These are phyloP conservation scores for Rhodeus uyekii DNA, from an alignment of 2,797 vertebrate genomes.

Conservation along the genomic window DNA sequence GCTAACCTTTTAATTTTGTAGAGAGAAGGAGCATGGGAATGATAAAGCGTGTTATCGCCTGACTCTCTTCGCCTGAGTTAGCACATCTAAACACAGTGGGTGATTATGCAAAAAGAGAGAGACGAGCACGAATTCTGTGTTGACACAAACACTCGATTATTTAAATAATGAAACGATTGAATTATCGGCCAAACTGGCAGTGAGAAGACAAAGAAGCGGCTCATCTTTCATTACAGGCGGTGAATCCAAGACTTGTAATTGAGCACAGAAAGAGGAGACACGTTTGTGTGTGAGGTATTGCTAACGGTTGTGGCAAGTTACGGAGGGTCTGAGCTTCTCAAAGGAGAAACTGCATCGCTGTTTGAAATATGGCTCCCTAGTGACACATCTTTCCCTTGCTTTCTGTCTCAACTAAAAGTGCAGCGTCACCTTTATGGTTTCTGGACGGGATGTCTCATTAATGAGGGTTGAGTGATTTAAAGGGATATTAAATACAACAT, in stretches of 20 bases:
- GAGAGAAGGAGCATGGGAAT: conserved; percentile 6
- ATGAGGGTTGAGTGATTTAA: conserved; percentile 67
- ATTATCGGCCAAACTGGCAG: conserved; percentile 60
- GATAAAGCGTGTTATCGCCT: conserved; percentile 29
- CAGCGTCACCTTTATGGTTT: conserved; percentile 77
- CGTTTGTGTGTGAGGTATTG: conserved; percentile 51
- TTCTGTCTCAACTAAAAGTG: conserved; percentile 77
- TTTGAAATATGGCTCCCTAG: conserved; percentile 77
- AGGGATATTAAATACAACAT: neutral
- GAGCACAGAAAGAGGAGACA: conserved; percentile 45
- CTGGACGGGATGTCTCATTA: conserved; percentile 69
- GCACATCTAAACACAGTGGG: conserved; percentile 53
- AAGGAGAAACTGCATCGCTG: conserved; percentile 71
- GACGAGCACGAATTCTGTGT: conserved; percentile 59
- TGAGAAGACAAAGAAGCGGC: conserved; percentile 57
- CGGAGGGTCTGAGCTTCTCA: conserved; percentile 58
- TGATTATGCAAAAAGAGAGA: conserved; percentile 50
- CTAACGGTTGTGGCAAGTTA: conserved; percentile 61
- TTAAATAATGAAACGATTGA: conserved; percentile 67
- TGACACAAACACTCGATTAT: conserved; percentile 70
- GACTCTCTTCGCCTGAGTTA: conserved; percentile 41
- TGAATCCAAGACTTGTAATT: conserved; percentile 45
- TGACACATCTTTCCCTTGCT: conserved; percentile 67
- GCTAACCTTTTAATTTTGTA: neutral
- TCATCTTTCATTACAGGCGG: conserved; percentile 63